A percentile compares a stretch with the other conserved stretches of the same genome.
Evolutionary conservation across 1,140 invertebrate species (phyloP).

Genomic region (Listronotus bonariensis): DNA sequence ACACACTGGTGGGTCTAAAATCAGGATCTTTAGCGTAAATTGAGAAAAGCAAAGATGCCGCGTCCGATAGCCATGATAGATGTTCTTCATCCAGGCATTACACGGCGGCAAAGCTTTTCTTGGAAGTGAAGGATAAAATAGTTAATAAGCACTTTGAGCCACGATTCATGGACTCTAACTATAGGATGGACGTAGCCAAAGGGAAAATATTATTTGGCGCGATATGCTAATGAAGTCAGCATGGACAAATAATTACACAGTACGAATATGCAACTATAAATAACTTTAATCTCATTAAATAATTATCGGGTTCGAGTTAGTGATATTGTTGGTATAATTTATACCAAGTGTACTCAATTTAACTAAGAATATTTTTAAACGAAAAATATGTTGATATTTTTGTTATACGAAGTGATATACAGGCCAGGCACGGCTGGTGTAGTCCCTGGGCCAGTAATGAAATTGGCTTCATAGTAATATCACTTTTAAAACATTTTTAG

Average conservation of each 20-base stretch:
- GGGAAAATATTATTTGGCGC: slow-evolving; percentile 22
- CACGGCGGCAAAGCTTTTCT: slow-evolving; percentile 24
- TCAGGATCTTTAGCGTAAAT: slow-evolving; percentile 2
- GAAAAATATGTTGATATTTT: too few species aligned
- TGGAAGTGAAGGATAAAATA: slow-evolving; percentile 27
- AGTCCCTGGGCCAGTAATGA: too few species aligned
- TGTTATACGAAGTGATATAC: too few species aligned
- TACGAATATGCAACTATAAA: background rate
- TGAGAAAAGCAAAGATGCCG: slow-evolving; percentile 17
- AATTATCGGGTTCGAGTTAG: slow-evolving; percentile 5
- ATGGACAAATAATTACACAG: slow-evolving; percentile 20
- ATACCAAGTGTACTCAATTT: too few species aligned
- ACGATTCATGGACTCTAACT: slow-evolving; percentile 29
- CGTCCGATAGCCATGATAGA: slow-evolving; percentile 10
- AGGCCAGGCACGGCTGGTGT: too few species aligned
- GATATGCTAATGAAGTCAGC: slow-evolving; percentile 28
- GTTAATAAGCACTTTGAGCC: slow-evolving; percentile 37
- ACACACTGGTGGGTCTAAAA: slow-evolving; percentile 13
- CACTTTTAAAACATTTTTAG: too few species aligned
- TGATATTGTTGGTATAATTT: too few species aligned
- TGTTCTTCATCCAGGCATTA: slow-evolving; percentile 15
- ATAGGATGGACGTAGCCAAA: slow-evolving; percentile 28
- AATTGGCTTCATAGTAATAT: too few species aligned
- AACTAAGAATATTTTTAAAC: too few species aligned
- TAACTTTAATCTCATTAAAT: background rate